phyloP scores from a whole-genome alignment of 2,888 invertebrate genomes.

The Congeria kusceri region DNA sequence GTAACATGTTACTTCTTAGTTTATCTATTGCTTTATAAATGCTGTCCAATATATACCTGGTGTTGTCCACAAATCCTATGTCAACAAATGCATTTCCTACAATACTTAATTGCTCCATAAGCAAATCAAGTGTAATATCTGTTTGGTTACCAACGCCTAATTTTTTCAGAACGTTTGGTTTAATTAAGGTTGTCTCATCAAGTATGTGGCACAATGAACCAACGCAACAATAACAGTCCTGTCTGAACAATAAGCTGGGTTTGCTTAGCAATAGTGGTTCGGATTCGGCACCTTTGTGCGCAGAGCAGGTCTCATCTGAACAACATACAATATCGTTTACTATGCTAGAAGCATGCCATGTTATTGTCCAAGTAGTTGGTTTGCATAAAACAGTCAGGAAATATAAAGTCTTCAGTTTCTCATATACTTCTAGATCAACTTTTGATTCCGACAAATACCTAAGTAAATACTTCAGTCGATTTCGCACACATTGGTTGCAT shows the following conservation, averaged over 20 bases:
- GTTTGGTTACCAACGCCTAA: neutral
- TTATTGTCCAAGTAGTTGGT: slow-evolving; percentile 65
- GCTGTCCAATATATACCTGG: neutral
- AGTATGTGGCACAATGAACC: slow-evolving; percentile 38
- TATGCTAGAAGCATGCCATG: slow-evolving; percentile 58
- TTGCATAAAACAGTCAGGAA: slow-evolving; percentile 65
- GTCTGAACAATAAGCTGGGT: slow-evolving; percentile 30
- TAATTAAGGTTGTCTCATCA: slow-evolving; percentile 18
- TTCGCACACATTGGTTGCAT: slow-evolving; percentile 16
- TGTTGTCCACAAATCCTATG: neutral
- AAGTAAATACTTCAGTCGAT: slow-evolving; percentile 20
- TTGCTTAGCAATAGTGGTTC: slow-evolving; percentile 26
- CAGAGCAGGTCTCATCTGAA: too few species aligned
- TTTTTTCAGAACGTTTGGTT: neutral
- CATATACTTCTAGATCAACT: neutral
- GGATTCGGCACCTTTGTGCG: too few species aligned
- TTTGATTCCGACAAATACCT: slow-evolving; percentile 19
- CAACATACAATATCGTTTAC: too few species aligned
- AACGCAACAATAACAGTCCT: slow-evolving; percentile 12
- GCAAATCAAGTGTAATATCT: neutral
- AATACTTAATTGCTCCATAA: slow-evolving; percentile 11
- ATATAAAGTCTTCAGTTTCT: neutral
- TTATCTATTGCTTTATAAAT: neutral
- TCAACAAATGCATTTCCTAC: neutral
- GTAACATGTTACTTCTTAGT: neutral